Base-by-base conservation (phyloP, 2,888 invertebrate genomes). In the Nasonovia ribisnigri region DNA sequence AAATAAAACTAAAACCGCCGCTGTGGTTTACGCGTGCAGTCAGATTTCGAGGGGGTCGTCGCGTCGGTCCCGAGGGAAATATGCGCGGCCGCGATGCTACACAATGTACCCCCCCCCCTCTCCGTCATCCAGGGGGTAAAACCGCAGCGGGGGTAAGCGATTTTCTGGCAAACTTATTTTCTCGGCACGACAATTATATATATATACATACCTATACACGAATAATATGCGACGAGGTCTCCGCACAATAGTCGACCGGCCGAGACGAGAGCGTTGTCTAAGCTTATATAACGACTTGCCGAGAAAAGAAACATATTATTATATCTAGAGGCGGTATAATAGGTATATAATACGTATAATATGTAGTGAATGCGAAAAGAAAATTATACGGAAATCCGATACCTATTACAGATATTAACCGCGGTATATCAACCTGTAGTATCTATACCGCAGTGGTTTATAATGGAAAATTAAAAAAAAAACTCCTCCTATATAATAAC, bases 111-210 rank as follows among this genome's bases (percentile, higher is more conserved):
- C 51, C 11, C n/a, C 48, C 20, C 16, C 36, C n/a, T 13, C 24
- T 3, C 26, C 6, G 77, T 36, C 77, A 77, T 77, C 77, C 8
- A 6, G 29, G n/a, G 48, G n/a, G 57, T 92, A 89, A 67, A 92
- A 51, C n/a, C 54, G 1, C 43, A 36, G 29, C 42, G 88, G 88
- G 88, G 67, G 88, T 88, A 67, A 92, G 67, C 77, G 92, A 92
- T 92, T 92, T 92, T 92, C 92, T 88, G 43, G 77, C 54, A 43
- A 92, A 77, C 88, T n/a, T 77, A 88, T 92, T 88, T 54, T 16
- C 67, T 88, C 88, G 48, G 60, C 60, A 54, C 43, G 48, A 67
- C 51, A 60, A 43, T 89, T 54, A 26, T 26, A 26, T 57, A 57
- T 26, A 57, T 26, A 57, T 54, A 54, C 77, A 77, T 77, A 77